Evolutionary conservation across 2,113 vertebrate genomes (phyloP).

Genomic region (Ptilonorhynchus violaceus): DNA sequence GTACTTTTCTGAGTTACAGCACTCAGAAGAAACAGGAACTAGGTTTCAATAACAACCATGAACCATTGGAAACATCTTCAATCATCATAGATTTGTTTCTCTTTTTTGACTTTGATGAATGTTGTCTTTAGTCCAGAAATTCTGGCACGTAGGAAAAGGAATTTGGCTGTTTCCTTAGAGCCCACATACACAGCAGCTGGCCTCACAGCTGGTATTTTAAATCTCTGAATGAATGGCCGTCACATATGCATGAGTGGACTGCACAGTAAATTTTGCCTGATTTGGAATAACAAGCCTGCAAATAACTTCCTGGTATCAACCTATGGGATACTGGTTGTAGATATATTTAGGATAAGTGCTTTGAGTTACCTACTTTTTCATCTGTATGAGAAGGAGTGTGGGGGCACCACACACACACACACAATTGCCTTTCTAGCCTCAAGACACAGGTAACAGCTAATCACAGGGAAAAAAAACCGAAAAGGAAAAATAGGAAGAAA

Average conservation of each 20-base stretch:
- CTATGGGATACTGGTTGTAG: not conserved
- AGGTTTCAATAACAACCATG: not conserved
- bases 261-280: not conserved
- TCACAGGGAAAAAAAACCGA: fast-evolving
- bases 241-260: not conserved
- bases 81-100: not conserved
- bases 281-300: not conserved
- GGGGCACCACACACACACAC: not conserved
- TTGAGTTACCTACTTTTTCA: not conserved
- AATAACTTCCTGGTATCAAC: not conserved
- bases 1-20: not conserved
- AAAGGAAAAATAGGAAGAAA: not conserved
- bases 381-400: not conserved
- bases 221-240: not conserved
- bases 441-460: not conserved
- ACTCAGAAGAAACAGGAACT: not conserved
- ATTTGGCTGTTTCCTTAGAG: not conserved
- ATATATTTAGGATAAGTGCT: not conserved
- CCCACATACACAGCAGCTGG: not conserved
- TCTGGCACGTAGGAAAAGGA: not conserved
- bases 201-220: not conserved
- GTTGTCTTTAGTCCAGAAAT: not conserved
- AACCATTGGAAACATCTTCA: not conserved
- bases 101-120: not conserved
- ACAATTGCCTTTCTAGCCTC: not conserved